Percentiles rank a stretch among this genome's conserved stretches.
Evolutionary conservation across 2,888 invertebrate genomes (phyloP).

Genomic region (Cerceris ruficornis): DNA sequence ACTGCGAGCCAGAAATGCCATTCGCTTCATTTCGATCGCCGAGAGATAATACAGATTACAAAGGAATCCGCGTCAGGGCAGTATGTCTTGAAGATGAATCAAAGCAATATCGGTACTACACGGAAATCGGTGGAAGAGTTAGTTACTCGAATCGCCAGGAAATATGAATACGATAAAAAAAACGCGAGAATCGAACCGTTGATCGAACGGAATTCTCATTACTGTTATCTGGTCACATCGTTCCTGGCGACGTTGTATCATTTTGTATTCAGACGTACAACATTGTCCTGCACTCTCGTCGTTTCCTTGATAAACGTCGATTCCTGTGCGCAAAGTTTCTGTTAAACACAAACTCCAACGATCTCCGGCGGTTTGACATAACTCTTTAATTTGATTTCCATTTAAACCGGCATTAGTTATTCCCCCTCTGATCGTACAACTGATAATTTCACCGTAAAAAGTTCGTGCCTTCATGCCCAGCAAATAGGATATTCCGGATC

Average conservation of each 20-base stretch:
- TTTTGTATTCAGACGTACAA: constrained; percentile 45
- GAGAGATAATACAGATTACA: constrained; percentile 11
- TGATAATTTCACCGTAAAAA: constrained; percentile 4
- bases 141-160: constrained; percentile 24
- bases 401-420: too few species aligned
- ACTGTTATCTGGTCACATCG: constrained; percentile 25
- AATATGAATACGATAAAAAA: constrained; percentile 36
- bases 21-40: background rate
- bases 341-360: background rate
- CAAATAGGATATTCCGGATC: background rate
- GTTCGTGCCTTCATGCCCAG: background rate
- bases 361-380: too few species aligned
- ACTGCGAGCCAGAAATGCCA: background rate
- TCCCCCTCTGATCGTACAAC: too few species aligned
- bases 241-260: constrained; percentile 25
- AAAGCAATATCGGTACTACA: constrained; percentile 29
- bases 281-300: constrained; percentile 44
- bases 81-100: background rate
- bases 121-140: constrained; percentile 27
- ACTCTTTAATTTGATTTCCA: too few species aligned
- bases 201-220: constrained; percentile 46
- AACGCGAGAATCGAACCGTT: constrained; percentile 18
- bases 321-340: constrained; percentile 12
- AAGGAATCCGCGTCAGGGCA: constrained; percentile 2
- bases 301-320: constrained; percentile 27